Percentiles rank a stretch among this genome's conserved stretches.
Evolutionary conservation across 2,888 invertebrate genomes (phyloP).

Genomic region (Thalpophila matura): DNA sequence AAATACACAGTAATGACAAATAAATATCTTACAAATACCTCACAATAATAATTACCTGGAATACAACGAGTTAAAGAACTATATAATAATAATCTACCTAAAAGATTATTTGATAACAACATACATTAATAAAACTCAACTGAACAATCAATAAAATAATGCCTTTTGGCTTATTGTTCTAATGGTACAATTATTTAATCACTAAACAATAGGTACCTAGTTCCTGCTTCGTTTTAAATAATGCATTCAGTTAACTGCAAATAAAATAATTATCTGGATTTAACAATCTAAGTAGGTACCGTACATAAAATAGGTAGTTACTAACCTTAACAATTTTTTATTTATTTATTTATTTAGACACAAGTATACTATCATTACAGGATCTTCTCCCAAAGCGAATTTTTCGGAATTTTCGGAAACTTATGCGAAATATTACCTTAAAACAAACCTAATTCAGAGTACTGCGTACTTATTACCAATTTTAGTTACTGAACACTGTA

Average conservation of each 20-base stretch:
- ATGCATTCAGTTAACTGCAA: background rate
- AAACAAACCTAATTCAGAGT: constrained; percentile 3
- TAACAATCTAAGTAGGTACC: background rate
- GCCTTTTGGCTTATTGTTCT: no score
- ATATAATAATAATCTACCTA: background rate
- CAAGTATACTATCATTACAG: no score
- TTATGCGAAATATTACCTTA: constrained; percentile 3
- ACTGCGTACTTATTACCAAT: background rate
- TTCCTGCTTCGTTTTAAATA: background rate
- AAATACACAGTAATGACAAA: no score
- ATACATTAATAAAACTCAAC: background rate
- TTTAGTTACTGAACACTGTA: background rate
- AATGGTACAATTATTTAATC: no score
- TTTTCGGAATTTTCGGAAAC: background rate
- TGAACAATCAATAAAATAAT: no score
- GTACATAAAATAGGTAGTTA: background rate
- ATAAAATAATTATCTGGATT: background rate
- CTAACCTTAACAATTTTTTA: no score
- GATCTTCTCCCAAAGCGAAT: no score
- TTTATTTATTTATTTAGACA: no score
- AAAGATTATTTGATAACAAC: background rate
- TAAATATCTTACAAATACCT: no score
- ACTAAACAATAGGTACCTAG: no score
- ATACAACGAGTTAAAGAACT: background rate
- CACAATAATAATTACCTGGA: background rate